phyloP scores from a whole-genome alignment of 2,888 invertebrate genomes.

The Caenorhabditis imperialis region DNA sequence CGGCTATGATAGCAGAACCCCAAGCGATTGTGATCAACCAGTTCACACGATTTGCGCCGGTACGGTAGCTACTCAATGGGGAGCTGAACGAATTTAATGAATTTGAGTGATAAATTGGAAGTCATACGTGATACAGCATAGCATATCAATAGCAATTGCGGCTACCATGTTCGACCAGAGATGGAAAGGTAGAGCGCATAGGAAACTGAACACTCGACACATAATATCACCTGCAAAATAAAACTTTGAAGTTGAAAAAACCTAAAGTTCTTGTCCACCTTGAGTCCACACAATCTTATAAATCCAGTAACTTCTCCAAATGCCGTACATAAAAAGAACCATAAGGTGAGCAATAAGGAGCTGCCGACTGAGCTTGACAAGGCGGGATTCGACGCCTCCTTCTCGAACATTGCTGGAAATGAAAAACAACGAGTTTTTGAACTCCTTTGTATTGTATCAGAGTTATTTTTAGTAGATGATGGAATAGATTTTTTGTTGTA shows the following conservation, averaged over 20 bases:
- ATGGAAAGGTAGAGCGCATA: slow-evolving; percentile 72
- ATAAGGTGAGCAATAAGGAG: slow-evolving; percentile 72
- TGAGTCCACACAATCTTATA: slow-evolving; percentile 71
- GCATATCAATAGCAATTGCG: slow-evolving; percentile 74
- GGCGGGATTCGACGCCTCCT: slow-evolving; percentile 68
- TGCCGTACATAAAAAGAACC: slow-evolving; percentile 72
- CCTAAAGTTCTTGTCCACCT: too few species aligned
- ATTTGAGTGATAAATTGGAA: slow-evolving; percentile 1
- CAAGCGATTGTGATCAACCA: slow-evolving; percentile 67
- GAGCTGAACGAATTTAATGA: slow-evolving; percentile 58
- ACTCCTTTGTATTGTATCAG: too few species aligned
- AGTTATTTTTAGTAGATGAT: too few species aligned
- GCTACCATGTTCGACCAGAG: slow-evolving; percentile 76
- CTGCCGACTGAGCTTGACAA: slow-evolving; percentile 69
- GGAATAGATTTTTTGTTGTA: too few species aligned
- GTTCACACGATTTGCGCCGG: slow-evolving; percentile 63
- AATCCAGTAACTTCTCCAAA: slow-evolving; percentile 75
- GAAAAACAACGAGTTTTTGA: too few species aligned
- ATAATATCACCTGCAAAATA: slow-evolving; percentile 63
- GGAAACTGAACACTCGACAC: slow-evolving; percentile 70
- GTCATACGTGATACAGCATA: slow-evolving; percentile 71
- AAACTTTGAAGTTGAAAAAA: too few species aligned
- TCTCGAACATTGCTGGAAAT: slow-evolving; percentile 59
- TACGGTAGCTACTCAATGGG: slow-evolving; percentile 71
- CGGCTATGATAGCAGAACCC: slow-evolving; percentile 66